phyloP scores from a whole-genome alignment of 2,888 invertebrate genomes.

The Pharmacophagus antenor region DNA sequence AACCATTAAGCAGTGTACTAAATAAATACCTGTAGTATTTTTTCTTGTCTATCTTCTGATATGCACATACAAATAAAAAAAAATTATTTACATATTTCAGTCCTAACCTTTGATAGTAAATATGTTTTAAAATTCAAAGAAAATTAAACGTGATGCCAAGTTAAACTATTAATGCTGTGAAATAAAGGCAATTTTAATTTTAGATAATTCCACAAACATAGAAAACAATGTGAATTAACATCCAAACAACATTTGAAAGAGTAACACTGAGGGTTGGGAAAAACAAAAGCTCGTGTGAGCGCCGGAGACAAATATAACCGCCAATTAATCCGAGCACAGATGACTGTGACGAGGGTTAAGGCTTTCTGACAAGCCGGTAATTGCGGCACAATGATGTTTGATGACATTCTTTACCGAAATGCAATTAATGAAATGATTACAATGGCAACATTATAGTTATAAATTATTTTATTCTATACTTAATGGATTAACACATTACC shows the following conservation, averaged over 20 bases:
- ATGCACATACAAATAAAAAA: too few relatives aligned
- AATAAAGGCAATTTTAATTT: too few relatives aligned
- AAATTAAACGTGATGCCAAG: too few relatives aligned
- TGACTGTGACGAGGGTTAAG: slow-evolving; percentile 27
- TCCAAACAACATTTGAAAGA: background rate
- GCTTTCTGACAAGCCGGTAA: slow-evolving; percentile 28
- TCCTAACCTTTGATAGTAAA: too few relatives aligned
- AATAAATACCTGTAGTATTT: too few relatives aligned
- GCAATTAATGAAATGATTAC: slow-evolving; percentile 6
- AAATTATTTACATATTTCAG: too few relatives aligned
- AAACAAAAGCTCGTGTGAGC: slow-evolving; percentile 16
- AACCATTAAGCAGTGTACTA: too few relatives aligned
- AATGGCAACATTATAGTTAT: background rate
- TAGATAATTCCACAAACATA: background rate
- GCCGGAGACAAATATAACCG: slow-evolving; percentile 23
- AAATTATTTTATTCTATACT: background rate
- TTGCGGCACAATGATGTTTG: slow-evolving; percentile 21
- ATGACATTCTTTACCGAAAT: slow-evolving; percentile 8
- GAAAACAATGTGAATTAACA: background rate
- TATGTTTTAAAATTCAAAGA: too few relatives aligned
- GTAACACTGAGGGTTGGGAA: slow-evolving; percentile 2
- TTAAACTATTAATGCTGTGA: too few relatives aligned
- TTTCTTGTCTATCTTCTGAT: too few relatives aligned
- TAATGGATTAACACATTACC: too few relatives aligned
- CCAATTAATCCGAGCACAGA: slow-evolving; percentile 26